phyloP scores from a whole-genome alignment of 1,140 invertebrate species.

The Drosophila tropicalis region DNA sequence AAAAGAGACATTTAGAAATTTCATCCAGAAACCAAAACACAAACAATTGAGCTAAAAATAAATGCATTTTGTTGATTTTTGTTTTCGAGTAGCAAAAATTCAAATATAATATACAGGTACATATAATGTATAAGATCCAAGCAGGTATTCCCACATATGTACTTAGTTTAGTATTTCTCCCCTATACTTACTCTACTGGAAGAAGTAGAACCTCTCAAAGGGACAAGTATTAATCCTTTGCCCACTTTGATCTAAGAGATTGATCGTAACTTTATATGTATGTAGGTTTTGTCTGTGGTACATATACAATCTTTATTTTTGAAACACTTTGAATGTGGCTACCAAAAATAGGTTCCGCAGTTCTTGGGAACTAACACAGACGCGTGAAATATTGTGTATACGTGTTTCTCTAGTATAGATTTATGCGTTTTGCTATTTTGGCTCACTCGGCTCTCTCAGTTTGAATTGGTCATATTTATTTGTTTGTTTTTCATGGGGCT shows the following conservation, averaged over 20 bases:
- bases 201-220: no score
- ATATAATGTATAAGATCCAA: background rate
- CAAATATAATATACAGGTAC: background rate
- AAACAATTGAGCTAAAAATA: background rate
- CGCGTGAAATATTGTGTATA: slow-evolving; percentile 20
- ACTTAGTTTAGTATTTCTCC: no score
- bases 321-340: background rate
- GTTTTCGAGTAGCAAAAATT: background rate
- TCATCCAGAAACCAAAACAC: background rate
- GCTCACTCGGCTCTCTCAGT: slow-evolving; percentile 19
- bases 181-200: no score
- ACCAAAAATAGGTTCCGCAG: slow-evolving; percentile 10
- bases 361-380: slow-evolving; percentile 25
- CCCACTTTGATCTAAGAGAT: background rate
- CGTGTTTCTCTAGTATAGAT: background rate
- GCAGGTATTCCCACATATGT: background rate
- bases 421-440: slow-evolving; percentile 7
- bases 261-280: background rate
- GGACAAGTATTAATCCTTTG: no score
- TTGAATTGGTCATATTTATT: slow-evolving; percentile 22
- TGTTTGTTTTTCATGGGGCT: slow-evolving; percentile 44
- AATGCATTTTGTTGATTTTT: background rate
- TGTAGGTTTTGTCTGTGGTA: no score
- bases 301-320: background rate
- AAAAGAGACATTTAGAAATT: background rate